Conservation (phyloP, 2,113 vertebrate species). For the Shinisaurus crocodilurus region DNA sequence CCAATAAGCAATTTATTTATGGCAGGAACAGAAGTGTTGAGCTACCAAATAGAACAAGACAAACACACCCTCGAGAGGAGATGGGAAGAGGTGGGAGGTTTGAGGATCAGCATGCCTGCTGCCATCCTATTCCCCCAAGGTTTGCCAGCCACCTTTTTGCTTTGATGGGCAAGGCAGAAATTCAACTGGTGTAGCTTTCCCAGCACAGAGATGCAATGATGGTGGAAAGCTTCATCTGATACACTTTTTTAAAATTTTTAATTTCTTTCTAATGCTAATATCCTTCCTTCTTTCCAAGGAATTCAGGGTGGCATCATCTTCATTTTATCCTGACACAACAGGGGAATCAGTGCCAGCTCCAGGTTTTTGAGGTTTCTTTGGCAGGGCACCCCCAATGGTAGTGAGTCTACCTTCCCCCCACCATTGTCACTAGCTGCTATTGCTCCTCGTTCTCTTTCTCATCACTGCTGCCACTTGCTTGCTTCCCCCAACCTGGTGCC, state of each 20-base stretch:
- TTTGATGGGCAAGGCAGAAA: not conserved
- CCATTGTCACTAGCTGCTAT: no score
- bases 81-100: not conserved
- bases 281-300: not conserved
- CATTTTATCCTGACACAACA: no score
- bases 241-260: not conserved
- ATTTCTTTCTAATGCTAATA: not conserved
- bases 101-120: not conserved
- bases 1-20: conserved; percentile 35
- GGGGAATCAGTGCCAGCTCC: no score
- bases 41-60: conserved; percentile 9
- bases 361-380: no score
- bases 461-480: no score
- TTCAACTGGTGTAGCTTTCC: not conserved
- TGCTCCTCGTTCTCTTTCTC: no score
- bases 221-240: not conserved
- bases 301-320: no score
- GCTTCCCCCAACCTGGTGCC: no score
- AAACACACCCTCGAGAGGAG: not conserved
- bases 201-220: not conserved
- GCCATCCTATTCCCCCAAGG: not conserved
- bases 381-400: no score
- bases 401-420: no score
- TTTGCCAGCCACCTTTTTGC: not conserved
- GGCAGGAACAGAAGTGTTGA: conserved; percentile 31